Evolutionary conservation across 2,888 invertebrate species (phyloP).

Genomic region (Mimas tiliae): DNA sequence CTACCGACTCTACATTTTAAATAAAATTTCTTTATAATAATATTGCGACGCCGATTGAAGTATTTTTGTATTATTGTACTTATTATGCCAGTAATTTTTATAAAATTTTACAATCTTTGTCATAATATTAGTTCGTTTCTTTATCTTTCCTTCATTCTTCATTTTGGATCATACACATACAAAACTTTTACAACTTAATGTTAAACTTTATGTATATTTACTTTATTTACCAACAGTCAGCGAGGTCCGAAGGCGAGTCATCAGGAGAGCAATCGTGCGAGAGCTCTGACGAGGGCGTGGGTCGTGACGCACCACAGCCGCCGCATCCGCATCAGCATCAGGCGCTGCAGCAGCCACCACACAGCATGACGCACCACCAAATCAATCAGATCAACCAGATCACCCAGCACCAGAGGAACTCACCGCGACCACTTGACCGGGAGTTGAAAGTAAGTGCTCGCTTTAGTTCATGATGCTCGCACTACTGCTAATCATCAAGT

Average conservation of each 20-base stretch:
- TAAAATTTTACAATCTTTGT: no score
- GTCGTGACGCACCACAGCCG: conserved; percentile 67
- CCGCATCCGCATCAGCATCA: conserved; percentile 47
- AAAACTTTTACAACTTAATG: no score
- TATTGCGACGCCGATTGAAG: no score
- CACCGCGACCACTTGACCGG: conserved; percentile 71
- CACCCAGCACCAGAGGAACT: conserved; percentile 67
- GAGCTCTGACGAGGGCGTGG: conserved; percentile 79
- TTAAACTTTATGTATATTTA: no score
- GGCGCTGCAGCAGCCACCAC: conserved; percentile 49
- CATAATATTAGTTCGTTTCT: no score
- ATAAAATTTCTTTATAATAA: no score
- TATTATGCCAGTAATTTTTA: no score
- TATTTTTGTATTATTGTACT: no score
- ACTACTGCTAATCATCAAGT: no score
- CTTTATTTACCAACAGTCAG: conserved; percentile 66
- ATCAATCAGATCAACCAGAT: conserved; percentile 62
- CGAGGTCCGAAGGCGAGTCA: conserved; percentile 77
- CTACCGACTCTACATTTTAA: no score
- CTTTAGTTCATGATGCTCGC: no score
- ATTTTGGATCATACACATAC: neutral
- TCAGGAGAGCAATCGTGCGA: conserved; percentile 80
- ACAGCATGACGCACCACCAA: conserved; percentile 37
- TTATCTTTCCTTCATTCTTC: no score
- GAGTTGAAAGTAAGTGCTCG: conserved; percentile 65